phyloP scores from a whole-genome alignment of 2,888 invertebrate genomes.

The Taphrorychus bicolor region DNA sequence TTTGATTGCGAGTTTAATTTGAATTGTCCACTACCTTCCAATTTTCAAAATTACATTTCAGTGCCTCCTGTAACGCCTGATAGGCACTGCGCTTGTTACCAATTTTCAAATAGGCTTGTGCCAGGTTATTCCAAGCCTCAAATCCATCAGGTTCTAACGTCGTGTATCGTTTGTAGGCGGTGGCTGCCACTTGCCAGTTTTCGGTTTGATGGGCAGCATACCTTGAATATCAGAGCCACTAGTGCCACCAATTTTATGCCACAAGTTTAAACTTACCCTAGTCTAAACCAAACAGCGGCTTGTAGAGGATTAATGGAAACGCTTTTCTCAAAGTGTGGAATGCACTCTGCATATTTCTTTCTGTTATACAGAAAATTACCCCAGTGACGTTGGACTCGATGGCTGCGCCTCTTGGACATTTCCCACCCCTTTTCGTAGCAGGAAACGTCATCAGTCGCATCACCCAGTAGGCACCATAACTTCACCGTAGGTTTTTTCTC shows the following conservation, averaged over 20 bases:
- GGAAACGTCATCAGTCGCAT: conserved; percentile 74
- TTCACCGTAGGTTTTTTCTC: conserved; percentile 81
- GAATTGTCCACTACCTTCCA: too few species aligned
- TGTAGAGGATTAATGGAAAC: conserved; percentile 88
- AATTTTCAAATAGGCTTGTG: conserved; percentile 88
- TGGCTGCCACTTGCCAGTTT: conserved; percentile 83
- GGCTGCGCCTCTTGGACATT: conserved; percentile 80
- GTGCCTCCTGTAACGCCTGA: conserved; percentile 83
- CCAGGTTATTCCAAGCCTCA: conserved; percentile 98
- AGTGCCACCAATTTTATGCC: background rate
- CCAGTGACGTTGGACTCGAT: conserved; percentile 88
- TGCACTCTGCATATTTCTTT: conserved; percentile 78
- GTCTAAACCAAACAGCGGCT: conserved; percentile 82
- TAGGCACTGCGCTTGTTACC: conserved; percentile 88
- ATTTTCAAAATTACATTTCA: conserved; percentile 91
- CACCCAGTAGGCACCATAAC: conserved; percentile 84
- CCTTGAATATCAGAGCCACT: conserved; percentile 5
- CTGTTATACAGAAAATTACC: conserved; percentile 79
- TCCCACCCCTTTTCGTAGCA: conserved; percentile 93
- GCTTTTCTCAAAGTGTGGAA: conserved; percentile 82
- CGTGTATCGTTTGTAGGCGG: conserved; percentile 84
- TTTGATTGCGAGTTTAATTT: too few species aligned
- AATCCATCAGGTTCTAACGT: conserved; percentile 87
- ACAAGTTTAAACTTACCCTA: conserved; percentile 63
- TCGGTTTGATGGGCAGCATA: conserved; percentile 81